Percentiles rank a stretch among this genome's conserved stretches.
phyloP scores from a whole-genome alignment of 2,113 vertebrate species.

The Aphelocoma coerulescens region DNA sequence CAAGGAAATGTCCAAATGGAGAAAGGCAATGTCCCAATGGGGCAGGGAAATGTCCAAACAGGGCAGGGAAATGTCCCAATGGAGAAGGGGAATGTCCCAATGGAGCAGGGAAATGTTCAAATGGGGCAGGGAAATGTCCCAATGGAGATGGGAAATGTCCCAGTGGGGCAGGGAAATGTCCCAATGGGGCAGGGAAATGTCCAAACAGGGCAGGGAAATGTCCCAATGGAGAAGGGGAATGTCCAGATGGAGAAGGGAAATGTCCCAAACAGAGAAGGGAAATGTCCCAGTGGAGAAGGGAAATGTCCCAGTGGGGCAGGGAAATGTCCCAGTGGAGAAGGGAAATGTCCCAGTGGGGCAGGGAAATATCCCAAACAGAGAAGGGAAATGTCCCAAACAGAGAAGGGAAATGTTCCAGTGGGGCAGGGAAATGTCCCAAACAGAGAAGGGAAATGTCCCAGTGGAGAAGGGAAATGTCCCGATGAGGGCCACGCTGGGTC shows the following conservation, averaged over 20 bases:
- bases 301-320: background rate
- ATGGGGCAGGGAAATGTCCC: background rate
- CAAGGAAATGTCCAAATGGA: accelerated
- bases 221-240: too few species aligned
- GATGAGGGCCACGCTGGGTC: background rate
- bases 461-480: background rate
- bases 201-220: too few species aligned
- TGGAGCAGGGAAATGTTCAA: background rate
- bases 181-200: too few species aligned
- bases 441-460: background rate
- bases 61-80: accelerated
- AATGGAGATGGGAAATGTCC: background rate
- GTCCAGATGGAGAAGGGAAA: background rate
- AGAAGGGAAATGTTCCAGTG: too few species aligned
- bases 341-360: background rate
- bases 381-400: too few species aligned
- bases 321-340: background rate
- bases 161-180: background rate
- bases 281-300: background rate
- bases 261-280: background rate
- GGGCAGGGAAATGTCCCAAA: background rate
- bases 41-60: background rate
- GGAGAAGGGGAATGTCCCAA: background rate
- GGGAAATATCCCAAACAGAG: too few species aligned
- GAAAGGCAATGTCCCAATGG: background rate